Conservation (phyloP, 2,888 invertebrate species). For the Orgyia antiqua region DNA sequence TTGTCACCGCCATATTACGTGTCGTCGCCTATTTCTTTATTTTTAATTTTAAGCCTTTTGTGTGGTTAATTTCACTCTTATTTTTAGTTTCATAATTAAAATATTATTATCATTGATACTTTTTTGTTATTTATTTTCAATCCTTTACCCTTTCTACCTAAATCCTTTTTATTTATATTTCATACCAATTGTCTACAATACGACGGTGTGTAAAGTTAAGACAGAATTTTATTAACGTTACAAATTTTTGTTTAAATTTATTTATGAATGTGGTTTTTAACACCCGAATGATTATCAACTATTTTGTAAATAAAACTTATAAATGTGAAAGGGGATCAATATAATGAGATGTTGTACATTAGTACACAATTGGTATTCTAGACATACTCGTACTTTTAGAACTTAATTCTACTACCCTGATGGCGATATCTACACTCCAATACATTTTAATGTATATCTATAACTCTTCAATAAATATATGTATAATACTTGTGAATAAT, state of each 20-base stretch:
- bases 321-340: slow-evolving; percentile 76
- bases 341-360: slow-evolving; percentile 71
- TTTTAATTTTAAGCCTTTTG: slow-evolving; percentile 72
- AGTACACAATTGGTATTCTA: slow-evolving; percentile 75
- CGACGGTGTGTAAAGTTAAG: slow-evolving; percentile 24
- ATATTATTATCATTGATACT: slow-evolving; percentile 71
- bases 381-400: slow-evolving; percentile 69
- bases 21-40: slow-evolving; percentile 58
- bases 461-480: slow-evolving; percentile 44
- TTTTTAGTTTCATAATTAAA: slow-evolving; percentile 76
- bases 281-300: slow-evolving; percentile 46
- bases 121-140: slow-evolving; percentile 66
- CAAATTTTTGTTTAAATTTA: slow-evolving; percentile 22
- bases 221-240: slow-evolving; percentile 15
- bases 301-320: slow-evolving; percentile 74
- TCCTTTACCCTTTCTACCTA: slow-evolving; percentile 44
- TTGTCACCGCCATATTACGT: slow-evolving; percentile 13
- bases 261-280: slow-evolving; percentile 31
- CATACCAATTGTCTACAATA: slow-evolving; percentile 58
- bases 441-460: slow-evolving; percentile 48
- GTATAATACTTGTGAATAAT: slow-evolving; percentile 45
- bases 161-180: slow-evolving; percentile 38
- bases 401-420: slow-evolving; percentile 54
- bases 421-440: slow-evolving; percentile 49
- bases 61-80: slow-evolving; percentile 76